These are phyloP conservation scores for Plutella xylostella DNA, from an alignment of 2,888 invertebrate genomes.

Conservation along the genomic window DNA sequence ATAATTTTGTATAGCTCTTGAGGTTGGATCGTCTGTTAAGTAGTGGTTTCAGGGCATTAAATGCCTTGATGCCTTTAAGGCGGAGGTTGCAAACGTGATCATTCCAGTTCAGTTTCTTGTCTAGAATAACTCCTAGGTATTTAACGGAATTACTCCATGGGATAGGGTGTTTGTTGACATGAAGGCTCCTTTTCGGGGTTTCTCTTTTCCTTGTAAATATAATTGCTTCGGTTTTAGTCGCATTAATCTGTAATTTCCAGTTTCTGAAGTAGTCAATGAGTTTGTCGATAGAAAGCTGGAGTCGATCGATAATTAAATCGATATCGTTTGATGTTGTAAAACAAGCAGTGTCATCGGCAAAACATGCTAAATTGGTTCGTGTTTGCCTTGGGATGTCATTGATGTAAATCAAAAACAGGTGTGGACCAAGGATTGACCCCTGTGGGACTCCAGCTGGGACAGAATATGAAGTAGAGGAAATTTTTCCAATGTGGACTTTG, in stretches of 20 bases:
- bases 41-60: slow-evolving; percentile 2
- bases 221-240: slow-evolving; percentile 8
- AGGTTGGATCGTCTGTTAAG: slow-evolving; percentile 2
- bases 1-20: not conserved
- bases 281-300: slow-evolving; percentile 5
- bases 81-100: not conserved
- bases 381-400: slow-evolving; percentile 8
- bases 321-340: slow-evolving; percentile 7
- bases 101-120: slow-evolving; percentile 7
- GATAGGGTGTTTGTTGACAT: not conserved
- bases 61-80: not conserved
- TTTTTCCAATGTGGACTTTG: not conserved
- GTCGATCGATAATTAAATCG: slow-evolving; percentile 6
- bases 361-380: slow-evolving; percentile 8
- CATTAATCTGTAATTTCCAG: slow-evolving; percentile 12
- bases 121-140: slow-evolving; percentile 4
- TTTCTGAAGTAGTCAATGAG: slow-evolving; percentile 6
- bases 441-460: not conserved
- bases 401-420: slow-evolving; percentile 7
- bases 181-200: not conserved
- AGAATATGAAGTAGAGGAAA: not conserved
- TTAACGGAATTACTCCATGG: slow-evolving; percentile 5
- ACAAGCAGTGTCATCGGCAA: slow-evolving; percentile 14
- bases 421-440: slow-evolving; percentile 13
- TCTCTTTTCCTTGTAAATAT: not conserved